A percentile compares a stretch with the other conserved stretches of the same genome.
phyloP scores from a whole-genome alignment of 2,797 vertebrate genomes.

The Mus spretus region DNA sequence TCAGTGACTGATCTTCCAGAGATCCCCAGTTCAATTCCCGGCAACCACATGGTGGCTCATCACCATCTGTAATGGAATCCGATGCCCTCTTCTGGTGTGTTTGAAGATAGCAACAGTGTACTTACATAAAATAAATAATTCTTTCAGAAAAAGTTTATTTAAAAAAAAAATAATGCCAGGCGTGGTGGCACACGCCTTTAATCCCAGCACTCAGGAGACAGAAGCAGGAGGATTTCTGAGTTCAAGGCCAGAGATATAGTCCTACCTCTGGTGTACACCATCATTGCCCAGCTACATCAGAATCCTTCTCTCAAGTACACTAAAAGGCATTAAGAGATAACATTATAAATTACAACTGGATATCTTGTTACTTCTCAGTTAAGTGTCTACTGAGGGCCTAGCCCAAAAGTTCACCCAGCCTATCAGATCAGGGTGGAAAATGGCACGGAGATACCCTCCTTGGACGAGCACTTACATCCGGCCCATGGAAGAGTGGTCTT shows the following conservation, averaged over 20 bases:
- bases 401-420: conserved; percentile 46
- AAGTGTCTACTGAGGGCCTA: neutral
- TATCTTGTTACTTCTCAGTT: conserved; percentile 9
- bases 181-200: too few relatives aligned
- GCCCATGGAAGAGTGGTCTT: conserved; percentile 56
- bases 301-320: neutral
- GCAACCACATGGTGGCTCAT: neutral
- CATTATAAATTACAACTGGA: conserved; percentile 23
- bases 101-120: neutral
- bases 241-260: neutral
- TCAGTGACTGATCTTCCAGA: neutral
- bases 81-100: neutral
- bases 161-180: neutral
- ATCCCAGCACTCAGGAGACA: too few relatives aligned
- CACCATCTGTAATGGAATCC: neutral
- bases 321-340: conserved; percentile 50
- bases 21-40: neutral
- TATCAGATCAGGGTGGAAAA: conserved; percentile 25
- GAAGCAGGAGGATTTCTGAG: too few relatives aligned
- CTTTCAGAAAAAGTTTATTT: neutral
- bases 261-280: neutral
- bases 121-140: neutral
- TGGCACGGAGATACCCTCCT: neutral
- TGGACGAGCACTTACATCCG: conserved; percentile 65
- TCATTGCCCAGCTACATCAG: neutral